A percentile compares a stretch with the other conserved stretches of the same genome.
Evolutionary conservation across 2,113 vertebrate species (phyloP).

Genomic region (Zapornia atra): DNA sequence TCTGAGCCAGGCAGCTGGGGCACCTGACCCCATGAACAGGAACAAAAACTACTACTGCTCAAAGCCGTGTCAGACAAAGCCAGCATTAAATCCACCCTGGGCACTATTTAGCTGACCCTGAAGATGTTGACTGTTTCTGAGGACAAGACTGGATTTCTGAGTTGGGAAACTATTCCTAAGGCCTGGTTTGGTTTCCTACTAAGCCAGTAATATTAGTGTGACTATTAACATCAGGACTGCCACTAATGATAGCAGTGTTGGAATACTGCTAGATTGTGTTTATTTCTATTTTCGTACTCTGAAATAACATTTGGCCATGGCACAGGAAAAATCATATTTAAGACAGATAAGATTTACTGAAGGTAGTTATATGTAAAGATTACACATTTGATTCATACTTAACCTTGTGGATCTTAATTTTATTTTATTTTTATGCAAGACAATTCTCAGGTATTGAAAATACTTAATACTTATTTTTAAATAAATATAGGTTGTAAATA

Average conservation of each 20-base stretch:
- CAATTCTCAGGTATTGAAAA: background rate
- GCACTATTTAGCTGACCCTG: background rate
- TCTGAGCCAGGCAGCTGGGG: slow-evolving; percentile 17
- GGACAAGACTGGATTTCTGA: background rate
- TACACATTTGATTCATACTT: background rate
- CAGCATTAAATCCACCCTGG: slow-evolving; percentile 7
- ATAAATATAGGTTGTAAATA: background rate
- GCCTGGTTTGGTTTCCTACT: background rate
- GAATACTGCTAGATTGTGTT: background rate
- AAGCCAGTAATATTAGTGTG: background rate
- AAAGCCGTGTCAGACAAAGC: background rate
- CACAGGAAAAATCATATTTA: background rate
- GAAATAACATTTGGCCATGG: background rate
- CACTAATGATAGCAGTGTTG: background rate
- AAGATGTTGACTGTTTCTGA: background rate
- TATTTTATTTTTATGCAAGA: background rate
- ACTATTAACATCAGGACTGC: background rate
- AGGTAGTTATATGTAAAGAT: background rate
- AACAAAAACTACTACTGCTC: slow-evolving; percentile 11
- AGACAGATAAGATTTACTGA: background rate
- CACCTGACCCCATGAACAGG: background rate
- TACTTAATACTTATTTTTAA: background rate
- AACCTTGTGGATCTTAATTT: background rate
- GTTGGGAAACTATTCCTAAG: background rate
- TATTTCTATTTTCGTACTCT: background rate